Evolutionary conservation across 2,888 invertebrate species (phyloP).

Genomic region (Bellardia bayeri): DNA sequence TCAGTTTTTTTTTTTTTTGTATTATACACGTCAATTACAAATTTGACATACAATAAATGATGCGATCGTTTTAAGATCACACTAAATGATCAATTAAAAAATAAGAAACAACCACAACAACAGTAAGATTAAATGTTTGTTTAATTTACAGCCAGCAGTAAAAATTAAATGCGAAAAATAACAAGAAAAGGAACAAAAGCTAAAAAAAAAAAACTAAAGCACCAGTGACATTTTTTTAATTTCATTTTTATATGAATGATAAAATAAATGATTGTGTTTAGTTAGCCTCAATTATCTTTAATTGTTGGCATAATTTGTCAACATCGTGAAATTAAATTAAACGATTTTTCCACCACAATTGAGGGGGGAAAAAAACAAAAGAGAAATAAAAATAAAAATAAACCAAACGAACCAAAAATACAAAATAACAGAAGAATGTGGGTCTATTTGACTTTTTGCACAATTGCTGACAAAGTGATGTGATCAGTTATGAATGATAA

Average conservation of each 20-base stretch:
- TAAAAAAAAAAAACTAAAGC: slow-evolving; percentile 29
- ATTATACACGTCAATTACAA: slow-evolving; percentile 58
- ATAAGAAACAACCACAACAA: neutral
- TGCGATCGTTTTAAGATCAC: slow-evolving; percentile 65
- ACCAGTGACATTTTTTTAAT: slow-evolving; percentile 10
- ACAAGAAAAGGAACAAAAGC: too few relatives aligned
- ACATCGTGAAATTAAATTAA: slow-evolving; percentile 75
- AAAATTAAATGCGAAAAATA: slow-evolving; percentile 21
- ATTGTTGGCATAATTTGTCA: slow-evolving; percentile 76
- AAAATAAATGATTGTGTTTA: slow-evolving; percentile 68
- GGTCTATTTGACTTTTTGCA: slow-evolving; percentile 14
- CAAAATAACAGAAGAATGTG: slow-evolving; percentile 10
- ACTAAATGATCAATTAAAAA: slow-evolving; percentile 62
- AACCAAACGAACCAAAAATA: slow-evolving; percentile 34
- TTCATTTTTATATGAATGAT: slow-evolving; percentile 39
- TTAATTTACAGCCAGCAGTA: slow-evolving; percentile 28
- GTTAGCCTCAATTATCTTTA: slow-evolving; percentile 74
- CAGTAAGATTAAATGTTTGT: slow-evolving; percentile 12
- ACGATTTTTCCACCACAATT: slow-evolving; percentile 65
- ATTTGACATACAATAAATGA: slow-evolving; percentile 65
- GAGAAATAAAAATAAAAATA: neutral
- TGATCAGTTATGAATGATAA: slow-evolving; percentile 42
- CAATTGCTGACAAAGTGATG: slow-evolving; percentile 55
- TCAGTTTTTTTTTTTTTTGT: neutral
- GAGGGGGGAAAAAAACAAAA: neutral